Evolutionary conservation across 2,113 vertebrate species (phyloP), one percentile per base, ranked within the genome.

Genomic region (Ictalurus furcatus): DNA sequence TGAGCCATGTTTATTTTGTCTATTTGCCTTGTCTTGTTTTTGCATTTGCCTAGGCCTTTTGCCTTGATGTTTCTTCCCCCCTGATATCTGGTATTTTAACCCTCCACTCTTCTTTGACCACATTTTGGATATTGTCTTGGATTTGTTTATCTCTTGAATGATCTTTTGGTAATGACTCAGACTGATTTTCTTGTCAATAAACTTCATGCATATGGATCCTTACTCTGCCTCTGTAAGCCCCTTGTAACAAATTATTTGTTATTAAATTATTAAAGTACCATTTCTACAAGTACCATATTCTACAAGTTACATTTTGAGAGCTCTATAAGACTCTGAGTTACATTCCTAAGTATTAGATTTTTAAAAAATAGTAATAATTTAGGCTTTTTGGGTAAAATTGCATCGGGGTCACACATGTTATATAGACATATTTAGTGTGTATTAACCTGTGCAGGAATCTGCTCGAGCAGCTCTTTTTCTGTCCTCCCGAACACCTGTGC

Each of bases 371-470:
- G 21, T 13, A 79, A 28, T 6, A n/a, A 2, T 44, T 79, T n/a
- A 54, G 16, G 52, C 28, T 56, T 56, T 19, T 19, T 6, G 12
- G 8, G 48, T 80, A 56, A 56, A 56, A 8, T 30, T 30, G 9
- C 52, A 54, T 54, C 11, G 12, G 54, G 54, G 13, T 56, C 54
- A 56, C 54, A 56, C 48, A 48, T 1, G n/a, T 84, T 65, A 67
- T 5, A 63, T 23, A 84, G 13, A 85, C 28, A 84, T 67, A 54
- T 19, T 37, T 52, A 37, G 0, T 73, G 23, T 34, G 16, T 71
- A 87, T 44, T 52, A 48, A 96, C 95, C 93, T 94, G 52, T 0
- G 54, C 28, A 84, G 95, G 92, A 1, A 84, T 78, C 28, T 84
- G 89, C 79, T 88, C 89, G 5, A 8, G 21, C 2, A 94, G 63